A percentile compares a stretch with the other conserved stretches of the same genome.
These are phyloP conservation scores for Carposina sasakii DNA, from an alignment of 1,140 invertebrate genomes.

Conservation along the genomic window DNA sequence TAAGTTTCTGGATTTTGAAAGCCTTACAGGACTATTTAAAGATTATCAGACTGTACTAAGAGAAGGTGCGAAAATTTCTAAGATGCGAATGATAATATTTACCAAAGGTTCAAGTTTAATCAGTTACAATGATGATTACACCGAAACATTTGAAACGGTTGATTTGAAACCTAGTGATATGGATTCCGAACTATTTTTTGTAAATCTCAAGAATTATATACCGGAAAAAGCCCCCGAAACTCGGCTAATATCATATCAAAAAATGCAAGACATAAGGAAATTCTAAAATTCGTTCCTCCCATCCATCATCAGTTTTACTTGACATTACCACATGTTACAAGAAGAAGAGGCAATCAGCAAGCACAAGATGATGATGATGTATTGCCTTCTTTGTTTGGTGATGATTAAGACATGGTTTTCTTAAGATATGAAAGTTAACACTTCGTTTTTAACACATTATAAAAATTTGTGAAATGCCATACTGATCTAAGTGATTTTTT, in stretches of 20 bases:
- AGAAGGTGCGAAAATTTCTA: conserved; percentile 20
- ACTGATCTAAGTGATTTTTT: conserved; percentile 15
- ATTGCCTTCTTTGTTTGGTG: conserved; percentile 13
- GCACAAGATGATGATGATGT: conserved; percentile 13
- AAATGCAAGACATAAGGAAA: conserved; percentile 20
- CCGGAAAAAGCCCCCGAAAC: conserved; percentile 14
- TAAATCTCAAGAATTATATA: conserved; percentile 16
- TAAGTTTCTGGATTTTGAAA: conserved; percentile 16
- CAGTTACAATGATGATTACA: conserved; percentile 19
- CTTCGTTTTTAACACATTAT: conserved; percentile 18
- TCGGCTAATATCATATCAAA: conserved; percentile 16
- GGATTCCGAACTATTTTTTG: conserved; percentile 13
- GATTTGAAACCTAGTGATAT: conserved; percentile 19
- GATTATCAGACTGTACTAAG: conserved; percentile 15
- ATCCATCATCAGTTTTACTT: conserved; percentile 19
- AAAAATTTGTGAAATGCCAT: conserved; percentile 14
- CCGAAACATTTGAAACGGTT: conserved; percentile 16
- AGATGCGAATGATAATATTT: conserved; percentile 15
- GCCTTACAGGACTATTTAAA: conserved; percentile 17
- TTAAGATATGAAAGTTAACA: conserved; percentile 12
- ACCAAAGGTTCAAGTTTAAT: conserved; percentile 17
- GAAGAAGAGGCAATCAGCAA: conserved; percentile 15
- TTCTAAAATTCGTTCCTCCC: conserved; percentile 21
- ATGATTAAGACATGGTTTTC: conserved; percentile 15
- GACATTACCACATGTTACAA: conserved; percentile 18